These are phyloP conservation scores for Thaumetopoea pityocampa DNA, from an alignment of 1,140 invertebrate species.

Conservation along the genomic window DNA sequence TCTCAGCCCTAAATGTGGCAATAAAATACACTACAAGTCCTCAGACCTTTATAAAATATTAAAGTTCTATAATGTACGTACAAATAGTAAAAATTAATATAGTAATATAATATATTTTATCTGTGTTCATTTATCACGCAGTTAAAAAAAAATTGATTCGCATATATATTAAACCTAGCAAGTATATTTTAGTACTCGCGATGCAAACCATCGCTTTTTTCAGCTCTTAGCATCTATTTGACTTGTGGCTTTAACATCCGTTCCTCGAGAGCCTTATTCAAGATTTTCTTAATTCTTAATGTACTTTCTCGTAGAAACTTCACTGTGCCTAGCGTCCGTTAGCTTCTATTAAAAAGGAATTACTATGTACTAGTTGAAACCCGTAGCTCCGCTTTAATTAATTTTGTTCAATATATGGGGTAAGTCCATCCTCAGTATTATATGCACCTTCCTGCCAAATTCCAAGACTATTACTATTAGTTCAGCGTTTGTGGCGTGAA, in stretches of 20 bases:
- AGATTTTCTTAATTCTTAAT: constrained; percentile 34
- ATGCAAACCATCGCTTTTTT: constrained; percentile 16
- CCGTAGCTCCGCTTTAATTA: too few species aligned
- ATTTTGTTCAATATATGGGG: constrained; percentile 10
- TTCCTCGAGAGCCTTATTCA: constrained; percentile 17
- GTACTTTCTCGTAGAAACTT: constrained; percentile 17
- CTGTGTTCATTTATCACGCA: background rate
- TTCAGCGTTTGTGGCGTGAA: too few species aligned
- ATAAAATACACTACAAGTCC: too few species aligned
- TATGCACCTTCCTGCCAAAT: too few species aligned
- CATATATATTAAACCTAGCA: constrained; percentile 11
- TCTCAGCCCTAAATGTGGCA: too few species aligned
- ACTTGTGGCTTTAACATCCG: constrained; percentile 28
- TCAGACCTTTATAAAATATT: too few species aligned
- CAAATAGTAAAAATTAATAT: too few species aligned
- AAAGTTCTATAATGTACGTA: too few species aligned
- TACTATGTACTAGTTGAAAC: constrained; percentile 21
- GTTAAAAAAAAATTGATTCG: background rate
- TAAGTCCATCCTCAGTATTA: too few species aligned
- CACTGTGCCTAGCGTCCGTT: constrained; percentile 16
- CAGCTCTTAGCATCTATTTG: constrained; percentile 19
- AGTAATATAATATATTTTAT: too few species aligned
- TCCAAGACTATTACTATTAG: too few species aligned
- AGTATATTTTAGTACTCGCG: constrained; percentile 5
- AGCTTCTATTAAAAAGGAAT: constrained; percentile 23